Percentiles rank a stretch among this genome's conserved stretches.
These are phyloP conservation scores for Digitonthophagus gazella DNA, from an alignment of 2,888 invertebrate genomes.

Conservation along the genomic window DNA sequence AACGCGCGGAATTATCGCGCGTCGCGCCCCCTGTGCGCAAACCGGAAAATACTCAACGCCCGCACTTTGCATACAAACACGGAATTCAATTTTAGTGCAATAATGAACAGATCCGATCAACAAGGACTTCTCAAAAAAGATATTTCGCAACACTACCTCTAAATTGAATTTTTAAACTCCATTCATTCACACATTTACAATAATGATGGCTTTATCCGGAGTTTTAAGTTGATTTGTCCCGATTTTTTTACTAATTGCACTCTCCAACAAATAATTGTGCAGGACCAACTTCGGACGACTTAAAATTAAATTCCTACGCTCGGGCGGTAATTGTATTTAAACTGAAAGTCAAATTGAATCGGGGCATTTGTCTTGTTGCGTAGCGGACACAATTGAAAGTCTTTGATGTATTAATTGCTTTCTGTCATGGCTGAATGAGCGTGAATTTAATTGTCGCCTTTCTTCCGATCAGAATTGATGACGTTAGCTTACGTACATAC, in stretches of 20 bases:
- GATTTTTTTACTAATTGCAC: not conserved
- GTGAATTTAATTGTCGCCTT: not conserved
- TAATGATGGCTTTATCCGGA: not conserved
- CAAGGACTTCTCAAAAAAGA: not conserved
- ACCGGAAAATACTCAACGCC: not conserved
- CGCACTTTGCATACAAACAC: not conserved
- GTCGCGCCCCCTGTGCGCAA: not conserved
- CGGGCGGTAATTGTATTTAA: not conserved
- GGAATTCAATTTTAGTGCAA: not conserved
- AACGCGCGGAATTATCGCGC: not conserved
- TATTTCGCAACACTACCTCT: not conserved
- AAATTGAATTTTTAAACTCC: not conserved
- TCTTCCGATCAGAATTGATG: not conserved
- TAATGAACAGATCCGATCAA: not conserved
- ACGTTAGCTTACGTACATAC: not conserved
- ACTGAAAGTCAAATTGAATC: not conserved
- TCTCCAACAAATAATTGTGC: not conserved
- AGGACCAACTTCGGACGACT: not conserved
- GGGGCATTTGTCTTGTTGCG: not conserved
- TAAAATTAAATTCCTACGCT: not conserved
- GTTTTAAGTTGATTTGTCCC: not conserved
- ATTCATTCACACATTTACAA: too few species aligned
- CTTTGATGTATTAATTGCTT: not conserved
- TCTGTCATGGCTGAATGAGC: not conserved
- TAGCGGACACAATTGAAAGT: not conserved